Percentiles rank a stretch among this genome's conserved stretches.
Evolutionary conservation across 2,797 vertebrate species (phyloP).

Genomic region (Liparis tanakae): DNA sequence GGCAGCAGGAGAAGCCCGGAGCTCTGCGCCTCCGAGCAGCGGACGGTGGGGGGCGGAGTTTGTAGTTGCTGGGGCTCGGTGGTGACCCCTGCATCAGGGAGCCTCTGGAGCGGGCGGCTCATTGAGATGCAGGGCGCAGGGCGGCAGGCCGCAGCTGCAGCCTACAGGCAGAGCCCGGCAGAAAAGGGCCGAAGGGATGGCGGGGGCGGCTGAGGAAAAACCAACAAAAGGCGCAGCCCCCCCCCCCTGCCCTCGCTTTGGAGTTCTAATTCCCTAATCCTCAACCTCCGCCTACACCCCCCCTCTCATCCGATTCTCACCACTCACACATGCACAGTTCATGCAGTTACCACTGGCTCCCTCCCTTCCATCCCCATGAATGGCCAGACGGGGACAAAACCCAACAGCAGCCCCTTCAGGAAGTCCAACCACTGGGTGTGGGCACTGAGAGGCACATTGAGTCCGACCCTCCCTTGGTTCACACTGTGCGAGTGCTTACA

Average conservation of each 20-base stretch:
- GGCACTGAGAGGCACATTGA: slow-evolving; percentile 70
- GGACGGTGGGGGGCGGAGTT: slow-evolving; percentile 42
- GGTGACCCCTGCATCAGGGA: slow-evolving; percentile 81
- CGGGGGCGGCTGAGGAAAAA: slow-evolving; percentile 83
- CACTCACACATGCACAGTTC: slow-evolving; percentile 72
- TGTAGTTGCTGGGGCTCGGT: slow-evolving; percentile 59
- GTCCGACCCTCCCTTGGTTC: slow-evolving; percentile 56
- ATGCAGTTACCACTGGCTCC: slow-evolving; percentile 76
- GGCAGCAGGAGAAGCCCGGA: slow-evolving; percentile 34
- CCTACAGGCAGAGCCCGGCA: slow-evolving; percentile 82
- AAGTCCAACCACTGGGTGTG: slow-evolving; percentile 80
- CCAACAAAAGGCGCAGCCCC: slow-evolving; percentile 84
- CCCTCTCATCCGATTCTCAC: slow-evolving; percentile 78
- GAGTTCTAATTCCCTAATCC: slow-evolving; percentile 87
- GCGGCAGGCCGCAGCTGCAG: slow-evolving; percentile 88
- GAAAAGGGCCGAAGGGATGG: slow-evolving; percentile 83
- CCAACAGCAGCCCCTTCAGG: slow-evolving; percentile 81
- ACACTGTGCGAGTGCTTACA: neutral
- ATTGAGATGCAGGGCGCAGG: slow-evolving; percentile 89
- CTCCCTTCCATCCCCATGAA: slow-evolving; percentile 80
- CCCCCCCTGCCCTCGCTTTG: slow-evolving; percentile 76
- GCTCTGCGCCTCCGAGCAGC: slow-evolving; percentile 10
- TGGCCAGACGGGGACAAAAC: slow-evolving; percentile 80
- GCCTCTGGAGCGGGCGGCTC: slow-evolving; percentile 80
- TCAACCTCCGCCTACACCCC: slow-evolving; percentile 76